Percentiles rank a stretch among this genome's conserved stretches.
phyloP scores from a whole-genome alignment of 2,113 vertebrate species.

The Desmodus rotundus region DNA sequence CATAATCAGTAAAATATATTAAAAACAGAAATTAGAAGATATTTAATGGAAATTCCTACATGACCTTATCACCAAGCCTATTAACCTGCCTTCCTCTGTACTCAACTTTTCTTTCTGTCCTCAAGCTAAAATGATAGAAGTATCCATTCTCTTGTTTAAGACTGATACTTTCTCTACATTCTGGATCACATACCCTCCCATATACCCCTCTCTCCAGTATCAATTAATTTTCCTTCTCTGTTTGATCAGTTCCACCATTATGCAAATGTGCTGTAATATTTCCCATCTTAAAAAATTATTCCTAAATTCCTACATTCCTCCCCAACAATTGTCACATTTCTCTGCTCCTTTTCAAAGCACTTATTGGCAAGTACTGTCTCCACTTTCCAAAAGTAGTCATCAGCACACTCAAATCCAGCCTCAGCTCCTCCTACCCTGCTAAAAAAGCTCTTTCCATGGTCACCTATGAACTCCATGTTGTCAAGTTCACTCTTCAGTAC shows the following conservation, averaged over 20 bases:
- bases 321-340: not conserved
- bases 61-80: not conserved
- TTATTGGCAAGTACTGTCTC: not conserved
- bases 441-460: not conserved
- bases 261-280: not conserved
- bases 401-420: not conserved
- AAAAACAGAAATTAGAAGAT: not conserved
- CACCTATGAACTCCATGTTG: not conserved
- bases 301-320: not conserved
- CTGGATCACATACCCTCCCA: not conserved
- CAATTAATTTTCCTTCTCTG: not conserved
- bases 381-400: not conserved
- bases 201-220: not conserved
- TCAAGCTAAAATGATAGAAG: not conserved
- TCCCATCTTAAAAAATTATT: not conserved
- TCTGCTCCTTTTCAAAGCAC: not conserved
- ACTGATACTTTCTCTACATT: not conserved
- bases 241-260: not conserved
- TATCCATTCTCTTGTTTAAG: not conserved
- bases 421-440: not conserved
- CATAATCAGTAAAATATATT: too few relatives aligned
- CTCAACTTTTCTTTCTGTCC: not conserved
- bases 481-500: not conserved
- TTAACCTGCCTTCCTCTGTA: not conserved
- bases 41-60: not conserved